phyloP scores from a whole-genome alignment of 2,113 vertebrate genomes.

The Rafetus swinhoei region DNA sequence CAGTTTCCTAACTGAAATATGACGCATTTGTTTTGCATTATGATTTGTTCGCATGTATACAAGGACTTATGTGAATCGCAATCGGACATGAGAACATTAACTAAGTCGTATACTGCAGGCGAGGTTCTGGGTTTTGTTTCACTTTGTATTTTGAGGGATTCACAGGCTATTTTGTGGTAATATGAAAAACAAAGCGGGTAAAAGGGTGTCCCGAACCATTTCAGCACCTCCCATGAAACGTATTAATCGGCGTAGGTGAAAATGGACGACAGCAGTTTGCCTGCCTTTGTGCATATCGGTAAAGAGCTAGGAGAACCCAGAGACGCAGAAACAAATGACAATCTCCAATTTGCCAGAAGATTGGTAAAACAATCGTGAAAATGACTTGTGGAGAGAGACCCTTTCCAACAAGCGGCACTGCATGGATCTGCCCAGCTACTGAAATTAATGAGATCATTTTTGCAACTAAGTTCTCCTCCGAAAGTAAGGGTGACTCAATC shows the following conservation, averaged over 20 bases:
- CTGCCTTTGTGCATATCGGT: not conserved
- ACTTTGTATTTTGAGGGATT: constrained; percentile 69
- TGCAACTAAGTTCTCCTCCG: not conserved
- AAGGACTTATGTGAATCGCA: constrained; percentile 52
- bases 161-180: constrained; percentile 44
- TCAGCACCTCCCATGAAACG: not conserved
- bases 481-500: not conserved
- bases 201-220: constrained; percentile 60
- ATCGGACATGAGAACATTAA: constrained; percentile 51
- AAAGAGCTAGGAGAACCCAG: not conserved
- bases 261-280: constrained; percentile 9
- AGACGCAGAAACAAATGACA: not conserved
- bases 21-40: constrained; percentile 18
- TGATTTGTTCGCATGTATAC: constrained; percentile 20
- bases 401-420: not conserved
- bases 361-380: not conserved
- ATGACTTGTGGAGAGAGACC: not conserved
- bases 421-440: not conserved
- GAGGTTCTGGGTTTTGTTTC: constrained; percentile 26
- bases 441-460: constrained; percentile 16
- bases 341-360: not conserved
- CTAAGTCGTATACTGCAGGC: constrained; percentile 51
- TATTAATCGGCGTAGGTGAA: constrained; percentile 22
- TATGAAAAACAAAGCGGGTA: constrained; percentile 58
- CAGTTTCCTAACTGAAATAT: constrained; percentile 28